Percentiles rank a stretch among this genome's conserved stretches.
These are phyloP conservation scores for Peromyscus aztecus DNA, from an alignment of 2,797 vertebrate species.

Conservation along the genomic window DNA sequence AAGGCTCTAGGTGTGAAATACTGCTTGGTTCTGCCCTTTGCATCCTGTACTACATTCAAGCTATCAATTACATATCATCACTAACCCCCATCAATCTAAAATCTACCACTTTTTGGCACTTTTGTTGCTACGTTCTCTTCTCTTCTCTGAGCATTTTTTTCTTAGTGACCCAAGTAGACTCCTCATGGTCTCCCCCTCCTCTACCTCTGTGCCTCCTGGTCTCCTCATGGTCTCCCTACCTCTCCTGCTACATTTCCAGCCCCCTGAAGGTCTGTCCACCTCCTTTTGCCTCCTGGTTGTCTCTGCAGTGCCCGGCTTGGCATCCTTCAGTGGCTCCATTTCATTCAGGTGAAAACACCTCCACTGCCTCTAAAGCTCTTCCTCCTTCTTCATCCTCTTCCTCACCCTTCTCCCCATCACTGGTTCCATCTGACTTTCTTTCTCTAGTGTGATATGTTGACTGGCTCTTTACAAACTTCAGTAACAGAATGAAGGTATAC, in stretches of 20 bases:
- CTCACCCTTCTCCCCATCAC: not conserved
- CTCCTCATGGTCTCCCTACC: not conserved
- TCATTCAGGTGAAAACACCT: not conserved
- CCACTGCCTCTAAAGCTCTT: too few relatives aligned
- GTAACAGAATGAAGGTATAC: too few relatives aligned
- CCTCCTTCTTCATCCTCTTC: too few relatives aligned
- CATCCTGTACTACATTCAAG: not conserved
- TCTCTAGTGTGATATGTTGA: not conserved
- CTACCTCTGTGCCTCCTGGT: rapidly evolving
- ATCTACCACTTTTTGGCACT: not conserved
- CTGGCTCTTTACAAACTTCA: not conserved
- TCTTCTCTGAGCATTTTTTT: not conserved
- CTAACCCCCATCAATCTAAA: not conserved
- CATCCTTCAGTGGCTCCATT: not conserved
- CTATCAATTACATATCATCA: not conserved
- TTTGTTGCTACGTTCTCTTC: not conserved
- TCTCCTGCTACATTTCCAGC: too few relatives aligned
- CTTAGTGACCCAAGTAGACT: not conserved
- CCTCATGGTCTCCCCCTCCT: rapidly evolving
- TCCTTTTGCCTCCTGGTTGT: rapidly evolving
- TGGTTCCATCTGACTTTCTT: not conserved
- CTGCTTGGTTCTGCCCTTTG: not conserved
- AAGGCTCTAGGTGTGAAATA: not conserved
- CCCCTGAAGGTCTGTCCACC: rapidly evolving
- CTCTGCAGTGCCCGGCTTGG: not conserved